Evolutionary conservation across 2,113 vertebrate genomes (phyloP), one percentile per base, ranked within the genome.

Genomic region (Clarias magur): DNA sequence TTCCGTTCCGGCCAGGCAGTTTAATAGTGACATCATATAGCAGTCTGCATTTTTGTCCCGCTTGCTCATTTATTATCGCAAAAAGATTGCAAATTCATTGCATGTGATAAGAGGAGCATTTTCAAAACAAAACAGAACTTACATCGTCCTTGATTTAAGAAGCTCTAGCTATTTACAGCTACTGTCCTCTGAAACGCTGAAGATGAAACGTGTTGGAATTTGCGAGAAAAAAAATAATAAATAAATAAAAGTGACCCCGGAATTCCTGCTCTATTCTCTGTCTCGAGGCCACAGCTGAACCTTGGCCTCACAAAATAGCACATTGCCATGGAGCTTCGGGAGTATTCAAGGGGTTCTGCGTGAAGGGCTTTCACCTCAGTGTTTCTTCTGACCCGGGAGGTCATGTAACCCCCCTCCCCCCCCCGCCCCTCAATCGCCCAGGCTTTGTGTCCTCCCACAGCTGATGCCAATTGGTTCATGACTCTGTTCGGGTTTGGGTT

Each of bases 231-330:
- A 53, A 75, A 56, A 80, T 19, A 80, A n/a, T 4, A 12, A 13
- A 25, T 34, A n/a, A 25, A 92, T 93, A 92, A 91, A 91, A 91
- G 86, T 93, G 93, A 93, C 93, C 95, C 91, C 54, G 89, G 92
- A 80, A 89, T 94, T 94, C 93, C 94, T 90, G 92, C 91, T 93
- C n/a, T 38, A 86, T 89, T 93, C 91, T 93, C 91, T 91, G 91
- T 86, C 84, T 89, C 89, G 89, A 83, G 86, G 76, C 88, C 83
- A 89, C 70, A 60, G 89, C 90, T 27, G 90, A 91, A 91, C 91
- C 88, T 90, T 91, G 89, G 88, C 87, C 89, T 70, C 86, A 79
- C 88, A n/a, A 42, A 85, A 65, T 80, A 60, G 60, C 56, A 65
- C 86, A 89, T 93, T 94, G 91, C 92, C 93, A 93, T 91, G 92